Conservation (phyloP, 2,888 invertebrate species). For the Boloria euphrosyne region DNA sequence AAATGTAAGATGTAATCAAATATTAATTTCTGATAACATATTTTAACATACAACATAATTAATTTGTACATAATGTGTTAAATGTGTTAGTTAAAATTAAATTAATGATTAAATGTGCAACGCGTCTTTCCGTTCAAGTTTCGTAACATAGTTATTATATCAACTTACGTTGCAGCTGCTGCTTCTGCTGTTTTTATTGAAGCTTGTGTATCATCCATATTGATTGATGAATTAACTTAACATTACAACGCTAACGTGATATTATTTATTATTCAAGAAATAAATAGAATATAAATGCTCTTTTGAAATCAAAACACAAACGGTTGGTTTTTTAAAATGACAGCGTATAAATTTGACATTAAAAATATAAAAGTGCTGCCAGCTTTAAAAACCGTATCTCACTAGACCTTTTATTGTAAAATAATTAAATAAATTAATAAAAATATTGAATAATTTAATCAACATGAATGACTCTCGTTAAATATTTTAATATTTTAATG, state of each 20-base stretch:
- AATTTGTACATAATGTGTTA: too few relatives aligned
- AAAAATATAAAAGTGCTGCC: neutral
- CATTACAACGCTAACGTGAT: constrained; percentile 5
- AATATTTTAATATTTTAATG: too few relatives aligned
- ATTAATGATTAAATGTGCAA: too few relatives aligned
- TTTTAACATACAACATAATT: too few relatives aligned
- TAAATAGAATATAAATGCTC: neutral
- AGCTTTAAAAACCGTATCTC: neutral
- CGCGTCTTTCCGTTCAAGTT: neutral
- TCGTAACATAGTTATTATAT: neutral
- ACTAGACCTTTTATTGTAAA: too few relatives aligned
- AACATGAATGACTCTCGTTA: too few relatives aligned
- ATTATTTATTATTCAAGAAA: constrained; percentile 7
- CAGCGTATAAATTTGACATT: constrained; percentile 10
- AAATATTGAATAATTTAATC: too few relatives aligned
- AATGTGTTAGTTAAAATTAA: too few relatives aligned
- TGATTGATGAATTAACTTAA: constrained; percentile 24
- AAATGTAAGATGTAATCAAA: too few relatives aligned
- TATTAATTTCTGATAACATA: too few relatives aligned
- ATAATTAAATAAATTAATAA: too few relatives aligned
- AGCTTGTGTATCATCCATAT: constrained; percentile 65
- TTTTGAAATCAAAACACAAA: constrained; percentile 26
- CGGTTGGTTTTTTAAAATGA: constrained; percentile 33
- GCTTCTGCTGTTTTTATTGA: constrained; percentile 55
- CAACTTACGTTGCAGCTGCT: constrained; percentile 62